Percentiles rank a stretch among this genome's conserved stretches.
Conservation (phyloP, 2,113 vertebrate species). For the Brachyhypopomus gauderio region DNA sequence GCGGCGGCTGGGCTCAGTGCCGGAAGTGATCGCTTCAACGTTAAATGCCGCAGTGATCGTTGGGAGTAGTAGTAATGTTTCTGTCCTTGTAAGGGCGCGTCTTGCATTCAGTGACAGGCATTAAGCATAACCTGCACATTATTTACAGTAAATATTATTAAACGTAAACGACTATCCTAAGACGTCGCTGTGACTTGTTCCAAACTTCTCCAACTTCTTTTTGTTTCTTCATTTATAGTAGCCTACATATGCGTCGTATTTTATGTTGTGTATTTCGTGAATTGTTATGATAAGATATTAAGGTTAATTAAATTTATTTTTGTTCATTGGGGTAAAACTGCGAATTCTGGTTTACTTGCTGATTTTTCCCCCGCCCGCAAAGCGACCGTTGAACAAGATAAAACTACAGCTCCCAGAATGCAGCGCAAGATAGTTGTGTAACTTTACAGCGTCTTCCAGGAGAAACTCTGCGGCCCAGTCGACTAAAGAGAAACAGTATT, state of each 20-base stretch:
- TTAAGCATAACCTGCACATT: background rate
- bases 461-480: conserved; percentile 58
- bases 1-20: background rate
- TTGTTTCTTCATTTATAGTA: too few species aligned
- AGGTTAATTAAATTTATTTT: background rate
- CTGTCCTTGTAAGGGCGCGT: background rate
- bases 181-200: too few species aligned
- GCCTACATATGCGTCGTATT: too few species aligned
- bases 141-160: background rate
- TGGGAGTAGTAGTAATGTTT: conserved; percentile 31
- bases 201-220: too few species aligned
- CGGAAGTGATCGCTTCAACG: conserved; percentile 34
- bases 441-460: conserved; percentile 65
- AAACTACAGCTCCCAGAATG: conserved; percentile 58
- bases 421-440: conserved; percentile 60
- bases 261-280: too few species aligned
- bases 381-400: background rate
- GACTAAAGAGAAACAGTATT: conserved; percentile 33
- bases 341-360: background rate
- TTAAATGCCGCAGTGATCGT: background rate
- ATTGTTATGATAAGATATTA: too few species aligned
- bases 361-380: background rate
- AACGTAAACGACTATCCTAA: background rate
- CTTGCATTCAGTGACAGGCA: background rate
- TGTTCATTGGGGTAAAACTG: background rate